Evolutionary conservation across 2,797 vertebrate species (phyloP).

Genomic region (Sphenopsis melanotis): DNA sequence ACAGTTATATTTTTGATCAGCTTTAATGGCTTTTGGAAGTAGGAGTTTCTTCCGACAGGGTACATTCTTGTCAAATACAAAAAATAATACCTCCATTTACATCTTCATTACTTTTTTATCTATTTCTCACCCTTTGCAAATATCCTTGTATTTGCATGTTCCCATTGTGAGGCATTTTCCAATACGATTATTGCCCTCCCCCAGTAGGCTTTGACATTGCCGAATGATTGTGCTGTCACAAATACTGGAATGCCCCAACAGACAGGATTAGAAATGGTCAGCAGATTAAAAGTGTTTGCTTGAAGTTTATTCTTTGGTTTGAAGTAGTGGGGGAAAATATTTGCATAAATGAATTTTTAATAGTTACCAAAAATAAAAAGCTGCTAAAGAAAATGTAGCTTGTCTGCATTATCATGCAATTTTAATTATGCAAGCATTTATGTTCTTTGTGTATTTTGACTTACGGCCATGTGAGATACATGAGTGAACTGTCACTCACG

Average conservation of each 20-base stretch:
- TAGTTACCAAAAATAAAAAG: conserved; percentile 33
- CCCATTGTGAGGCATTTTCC: neutral
- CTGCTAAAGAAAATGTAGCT: conserved; percentile 11
- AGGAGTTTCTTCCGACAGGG: neutral
- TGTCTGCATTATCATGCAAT: neutral
- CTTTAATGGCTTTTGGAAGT: neutral
- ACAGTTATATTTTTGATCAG: neutral
- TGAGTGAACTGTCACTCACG: conserved; percentile 42
- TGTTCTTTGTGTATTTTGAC: conserved; percentile 39
- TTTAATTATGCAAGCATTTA: conserved; percentile 39
- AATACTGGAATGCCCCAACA: neutral
- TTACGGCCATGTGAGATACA: conserved; percentile 31
- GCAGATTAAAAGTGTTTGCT: neutral
- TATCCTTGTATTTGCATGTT: neutral
- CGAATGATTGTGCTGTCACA: neutral
- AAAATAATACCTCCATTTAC: neutral
- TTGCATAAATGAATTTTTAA: conserved; percentile 43
- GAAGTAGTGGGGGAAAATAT: neutral
- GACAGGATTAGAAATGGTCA: neutral
- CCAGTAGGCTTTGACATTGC: neutral
- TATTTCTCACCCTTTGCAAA: neutral
- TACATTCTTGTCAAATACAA: neutral
- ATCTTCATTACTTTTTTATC: neutral
- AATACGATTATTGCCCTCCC: neutral
- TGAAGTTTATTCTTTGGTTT: conserved; percentile 18